Evolutionary conservation across 2,113 vertebrate species (phyloP).

Genomic region (Atractosteus spatula): DNA sequence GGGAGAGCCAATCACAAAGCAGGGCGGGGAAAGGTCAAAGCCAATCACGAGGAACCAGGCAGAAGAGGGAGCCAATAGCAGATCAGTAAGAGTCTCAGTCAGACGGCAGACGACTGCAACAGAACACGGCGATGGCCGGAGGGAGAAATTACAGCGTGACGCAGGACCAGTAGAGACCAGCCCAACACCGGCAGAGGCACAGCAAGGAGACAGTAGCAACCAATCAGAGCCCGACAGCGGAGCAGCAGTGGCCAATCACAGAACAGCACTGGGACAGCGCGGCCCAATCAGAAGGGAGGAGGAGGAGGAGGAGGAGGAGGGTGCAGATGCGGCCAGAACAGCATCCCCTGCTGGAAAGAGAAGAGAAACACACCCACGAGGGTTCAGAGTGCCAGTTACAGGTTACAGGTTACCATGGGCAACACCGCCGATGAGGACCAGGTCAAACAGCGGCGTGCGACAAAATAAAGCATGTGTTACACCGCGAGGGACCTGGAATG

Average conservation of each 20-base stretch:
- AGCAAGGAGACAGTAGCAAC: neutral
- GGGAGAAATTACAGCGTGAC: too few relatives aligned
- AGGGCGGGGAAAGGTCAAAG: neutral
- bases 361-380: too few relatives aligned
- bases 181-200: neutral
- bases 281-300: neutral
- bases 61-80: neutral
- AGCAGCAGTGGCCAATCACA: neutral
- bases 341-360: too few relatives aligned
- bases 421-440: too few relatives aligned
- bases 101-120: neutral
- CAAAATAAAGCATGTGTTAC: too few relatives aligned
- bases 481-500: too few relatives aligned
- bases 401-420: too few relatives aligned
- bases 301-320: neutral
- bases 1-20: conserved; percentile 8
- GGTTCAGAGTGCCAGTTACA: too few relatives aligned
- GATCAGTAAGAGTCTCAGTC: neutral
- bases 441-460: too few relatives aligned
- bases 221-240: conserved; percentile 16
- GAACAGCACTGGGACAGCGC: neutral
- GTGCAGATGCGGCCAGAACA: too few relatives aligned
- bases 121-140: neutral
- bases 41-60: neutral
- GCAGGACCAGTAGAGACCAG: neutral